phyloP scores from a whole-genome alignment of 2,113 vertebrate species.

The Rostratula benghalensis region DNA sequence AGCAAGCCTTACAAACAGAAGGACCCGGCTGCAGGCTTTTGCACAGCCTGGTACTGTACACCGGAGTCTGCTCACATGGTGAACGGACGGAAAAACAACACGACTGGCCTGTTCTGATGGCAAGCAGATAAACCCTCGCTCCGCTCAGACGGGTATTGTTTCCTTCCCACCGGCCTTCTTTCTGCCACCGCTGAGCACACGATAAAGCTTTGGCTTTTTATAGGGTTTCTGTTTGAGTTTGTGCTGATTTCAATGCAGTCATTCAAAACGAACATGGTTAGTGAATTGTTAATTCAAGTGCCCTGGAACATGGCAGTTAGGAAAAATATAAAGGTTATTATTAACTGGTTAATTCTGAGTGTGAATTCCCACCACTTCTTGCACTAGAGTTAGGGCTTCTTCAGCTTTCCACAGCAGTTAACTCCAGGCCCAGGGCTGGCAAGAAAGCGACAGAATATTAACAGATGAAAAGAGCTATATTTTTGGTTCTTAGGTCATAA shows the following conservation, averaged over 20 bases:
- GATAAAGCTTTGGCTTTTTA: conserved; percentile 71
- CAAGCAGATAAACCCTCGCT: conserved; percentile 67
- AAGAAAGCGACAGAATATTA: neutral
- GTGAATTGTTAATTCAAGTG: conserved; percentile 71
- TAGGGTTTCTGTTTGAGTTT: conserved; percentile 72
- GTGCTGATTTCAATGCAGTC: conserved; percentile 71
- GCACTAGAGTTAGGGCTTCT: neutral
- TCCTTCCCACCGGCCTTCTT: conserved; percentile 46
- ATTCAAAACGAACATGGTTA: conserved; percentile 69
- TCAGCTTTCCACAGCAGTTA: neutral
- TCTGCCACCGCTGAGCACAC: conserved; percentile 37
- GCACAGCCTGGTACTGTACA: conserved; percentile 87
- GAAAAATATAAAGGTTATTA: conserved; percentile 60
- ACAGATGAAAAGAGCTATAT: neutral
- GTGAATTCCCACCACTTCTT: neutral
- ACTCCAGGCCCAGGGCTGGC: neutral
- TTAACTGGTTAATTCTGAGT: conserved; percentile 56
- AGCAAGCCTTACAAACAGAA: conserved; percentile 86
- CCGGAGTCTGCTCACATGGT: conserved; percentile 56
- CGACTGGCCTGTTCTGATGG: conserved; percentile 64
- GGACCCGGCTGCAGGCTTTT: conserved; percentile 68
- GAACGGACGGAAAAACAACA: conserved; percentile 71
- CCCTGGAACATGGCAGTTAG: conserved; percentile 43
- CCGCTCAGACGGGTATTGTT: conserved; percentile 70
- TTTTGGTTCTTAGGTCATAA: neutral